Conservation (phyloP, 2,888 invertebrate species). For the Iphiclides podalirius region DNA sequence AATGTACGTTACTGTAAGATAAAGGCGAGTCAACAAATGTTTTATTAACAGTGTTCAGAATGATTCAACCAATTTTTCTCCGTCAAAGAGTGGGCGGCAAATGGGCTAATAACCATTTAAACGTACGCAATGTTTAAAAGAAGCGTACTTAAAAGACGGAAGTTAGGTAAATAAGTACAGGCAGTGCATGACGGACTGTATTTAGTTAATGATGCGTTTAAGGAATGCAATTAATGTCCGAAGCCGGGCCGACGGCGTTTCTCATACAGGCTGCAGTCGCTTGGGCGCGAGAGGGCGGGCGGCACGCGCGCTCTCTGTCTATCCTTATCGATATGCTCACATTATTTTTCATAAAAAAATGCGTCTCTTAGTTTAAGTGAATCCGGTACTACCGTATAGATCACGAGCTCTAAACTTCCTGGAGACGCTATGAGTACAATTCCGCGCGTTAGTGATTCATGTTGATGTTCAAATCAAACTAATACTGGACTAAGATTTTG, state of each 20-base stretch:
- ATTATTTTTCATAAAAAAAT: too few relatives aligned
- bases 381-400: too few relatives aligned
- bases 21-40: too few relatives aligned
- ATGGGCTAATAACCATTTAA: neutral
- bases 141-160: neutral
- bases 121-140: neutral
- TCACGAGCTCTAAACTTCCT: too few relatives aligned
- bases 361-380: too few relatives aligned
- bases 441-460: too few relatives aligned
- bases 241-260: neutral
- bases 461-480: too few relatives aligned
- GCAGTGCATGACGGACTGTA: neutral
- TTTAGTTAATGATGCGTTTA: slow-evolving; percentile 9
- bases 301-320: neutral
- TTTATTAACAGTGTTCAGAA: too few relatives aligned
- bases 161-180: neutral
- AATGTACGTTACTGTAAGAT: too few relatives aligned
- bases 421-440: too few relatives aligned
- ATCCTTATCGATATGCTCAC: neutral
- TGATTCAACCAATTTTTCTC: too few relatives aligned
- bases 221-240: slow-evolving; percentile 12
- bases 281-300: neutral
- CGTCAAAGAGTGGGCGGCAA: neutral
- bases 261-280: neutral
- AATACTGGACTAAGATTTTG: too few relatives aligned